A percentile compares a stretch with the other conserved stretches of the same genome.
Conservation (phyloP, 2,888 invertebrate genomes). For the Myathropa florea region DNA sequence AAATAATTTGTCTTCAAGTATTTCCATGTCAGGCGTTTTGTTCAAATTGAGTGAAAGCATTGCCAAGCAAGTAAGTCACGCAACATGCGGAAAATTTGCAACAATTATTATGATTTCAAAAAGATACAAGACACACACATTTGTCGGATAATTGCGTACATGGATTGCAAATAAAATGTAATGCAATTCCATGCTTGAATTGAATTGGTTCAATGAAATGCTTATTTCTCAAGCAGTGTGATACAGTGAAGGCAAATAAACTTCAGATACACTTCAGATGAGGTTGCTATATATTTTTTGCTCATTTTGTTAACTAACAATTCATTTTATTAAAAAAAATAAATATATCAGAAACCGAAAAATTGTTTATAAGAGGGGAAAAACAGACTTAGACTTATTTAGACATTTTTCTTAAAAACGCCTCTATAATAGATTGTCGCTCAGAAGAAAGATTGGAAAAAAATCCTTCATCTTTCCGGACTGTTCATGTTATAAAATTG, state of each 20-base stretch:
- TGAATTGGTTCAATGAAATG: not conserved
- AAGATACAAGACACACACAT: not conserved
- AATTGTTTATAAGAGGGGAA: too few relatives aligned
- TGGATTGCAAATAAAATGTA: not conserved
- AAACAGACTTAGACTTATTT: too few relatives aligned
- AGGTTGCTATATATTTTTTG: too few relatives aligned
- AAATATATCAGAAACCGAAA: too few relatives aligned
- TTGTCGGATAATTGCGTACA: not conserved
- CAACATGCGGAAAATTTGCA: not conserved
- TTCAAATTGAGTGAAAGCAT: not conserved
- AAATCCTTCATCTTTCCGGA: too few relatives aligned
- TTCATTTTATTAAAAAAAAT: too few relatives aligned
- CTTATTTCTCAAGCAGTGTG: not conserved
- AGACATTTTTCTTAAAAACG: too few relatives aligned
- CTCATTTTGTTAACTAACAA: too few relatives aligned
- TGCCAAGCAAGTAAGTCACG: not conserved
- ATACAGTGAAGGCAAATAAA: not conserved
- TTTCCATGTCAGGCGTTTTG: not conserved
- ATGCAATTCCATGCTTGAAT: not conserved
- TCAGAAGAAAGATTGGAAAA: too few relatives aligned
- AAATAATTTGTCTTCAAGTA: not conserved
- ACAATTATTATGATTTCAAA: not conserved
- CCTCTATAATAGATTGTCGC: too few relatives aligned
- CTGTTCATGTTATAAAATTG: too few relatives aligned
- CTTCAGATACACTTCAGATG: not conserved